phyloP scores from a whole-genome alignment of 1,140 invertebrate genomes.

The Coenobita brevimanus region DNA sequence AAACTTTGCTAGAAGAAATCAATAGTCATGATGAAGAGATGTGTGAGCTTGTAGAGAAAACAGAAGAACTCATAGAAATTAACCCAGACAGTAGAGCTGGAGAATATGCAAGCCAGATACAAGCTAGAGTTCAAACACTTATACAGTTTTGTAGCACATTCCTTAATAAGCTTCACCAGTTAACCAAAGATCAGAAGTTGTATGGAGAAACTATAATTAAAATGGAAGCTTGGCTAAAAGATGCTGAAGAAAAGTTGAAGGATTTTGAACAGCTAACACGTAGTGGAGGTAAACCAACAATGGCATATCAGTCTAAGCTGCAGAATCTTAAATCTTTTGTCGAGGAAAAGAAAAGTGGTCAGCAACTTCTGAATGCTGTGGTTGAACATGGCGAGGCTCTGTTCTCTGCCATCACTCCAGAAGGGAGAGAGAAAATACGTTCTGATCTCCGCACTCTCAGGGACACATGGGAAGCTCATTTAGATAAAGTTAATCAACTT shows the following conservation, averaged over 20 bases:
- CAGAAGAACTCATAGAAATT: slow-evolving; percentile 82
- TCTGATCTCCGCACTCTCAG: slow-evolving; percentile 86
- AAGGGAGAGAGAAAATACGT: slow-evolving; percentile 88
- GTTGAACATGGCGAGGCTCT: slow-evolving; percentile 90
- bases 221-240: slow-evolving; percentile 85
- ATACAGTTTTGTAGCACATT: slow-evolving; percentile 82
- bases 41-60: slow-evolving; percentile 79
- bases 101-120: slow-evolving; percentile 86
- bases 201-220: slow-evolving; percentile 81
- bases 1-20: slow-evolving; percentile 79
- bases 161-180: slow-evolving; percentile 80
- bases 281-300: slow-evolving; percentile 78
- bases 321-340: slow-evolving; percentile 84
- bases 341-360: slow-evolving; percentile 85
- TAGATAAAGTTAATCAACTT: slow-evolving; percentile 87
- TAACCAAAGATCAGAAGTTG: slow-evolving; percentile 80
- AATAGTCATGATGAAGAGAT: slow-evolving; percentile 80
- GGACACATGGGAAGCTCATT: slow-evolving; percentile 86
- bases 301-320: slow-evolving; percentile 80
- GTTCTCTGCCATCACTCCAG: slow-evolving; percentile 88
- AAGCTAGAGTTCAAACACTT: slow-evolving; percentile 84
- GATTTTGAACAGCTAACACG: slow-evolving; percentile 80
- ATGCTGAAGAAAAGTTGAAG: slow-evolving; percentile 83
- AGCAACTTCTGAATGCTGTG: slow-evolving; percentile 84
- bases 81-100: slow-evolving; percentile 87